Evolutionary conservation across 2,888 invertebrate genomes (phyloP).

Genomic region (Phyto melanocephala): DNA sequence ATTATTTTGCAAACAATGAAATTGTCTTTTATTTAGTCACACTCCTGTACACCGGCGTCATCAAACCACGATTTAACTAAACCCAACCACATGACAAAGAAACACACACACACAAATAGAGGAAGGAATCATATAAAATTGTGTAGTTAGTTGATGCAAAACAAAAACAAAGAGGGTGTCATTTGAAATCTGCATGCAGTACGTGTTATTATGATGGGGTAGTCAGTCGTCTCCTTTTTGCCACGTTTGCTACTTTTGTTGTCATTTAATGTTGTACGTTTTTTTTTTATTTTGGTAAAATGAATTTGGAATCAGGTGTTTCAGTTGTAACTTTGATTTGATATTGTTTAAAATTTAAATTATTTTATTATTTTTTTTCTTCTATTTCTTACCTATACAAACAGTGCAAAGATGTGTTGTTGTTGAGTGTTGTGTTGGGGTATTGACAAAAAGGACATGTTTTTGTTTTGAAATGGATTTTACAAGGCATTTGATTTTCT

Average conservation of each 20-base stretch:
- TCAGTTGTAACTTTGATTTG: constrained; percentile 67
- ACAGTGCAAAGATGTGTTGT: background rate
- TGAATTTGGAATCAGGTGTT: constrained; percentile 67
- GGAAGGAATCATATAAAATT: constrained; percentile 44
- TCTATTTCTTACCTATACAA: constrained; percentile 43
- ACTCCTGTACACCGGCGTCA: constrained; percentile 13
- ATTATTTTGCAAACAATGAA: constrained; percentile 77
- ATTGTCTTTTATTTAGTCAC: constrained; percentile 68
- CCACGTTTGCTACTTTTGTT: constrained; percentile 36
- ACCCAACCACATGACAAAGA: constrained; percentile 48
- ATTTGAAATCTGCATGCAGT: constrained; percentile 38
- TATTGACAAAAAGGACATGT: background rate
- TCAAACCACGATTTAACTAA: constrained; percentile 46
- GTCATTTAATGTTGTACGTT: constrained; percentile 31
- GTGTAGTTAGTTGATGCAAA: constrained; percentile 59
- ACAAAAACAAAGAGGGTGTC: constrained; percentile 33
- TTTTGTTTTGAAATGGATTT: constrained; percentile 1
- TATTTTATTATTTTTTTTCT: constrained; percentile 62
- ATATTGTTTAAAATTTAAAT: constrained; percentile 64
- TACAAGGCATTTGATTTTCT: too few species aligned
- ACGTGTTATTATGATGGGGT: constrained; percentile 55
- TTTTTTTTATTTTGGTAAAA: constrained; percentile 19
- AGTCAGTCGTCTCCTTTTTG: constrained; percentile 12
- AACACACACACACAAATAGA: background rate
- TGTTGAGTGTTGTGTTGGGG: background rate